Conservation (phyloP, 2,113 vertebrate species). For the Genyomyrus donnyi region DNA sequence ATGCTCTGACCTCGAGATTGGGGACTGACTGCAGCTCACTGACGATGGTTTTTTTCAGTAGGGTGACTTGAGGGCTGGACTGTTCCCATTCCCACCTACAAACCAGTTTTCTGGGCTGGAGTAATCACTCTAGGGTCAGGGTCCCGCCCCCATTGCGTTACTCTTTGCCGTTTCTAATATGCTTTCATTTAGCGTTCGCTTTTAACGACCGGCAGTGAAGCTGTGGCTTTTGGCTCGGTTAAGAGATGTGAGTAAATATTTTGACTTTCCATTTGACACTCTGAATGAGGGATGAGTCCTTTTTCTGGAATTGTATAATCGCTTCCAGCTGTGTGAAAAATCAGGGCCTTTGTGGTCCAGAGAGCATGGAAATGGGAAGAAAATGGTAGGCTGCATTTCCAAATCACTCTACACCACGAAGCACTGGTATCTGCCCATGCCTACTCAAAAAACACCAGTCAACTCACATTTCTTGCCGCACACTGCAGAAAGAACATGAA, state of each 20-base stretch:
- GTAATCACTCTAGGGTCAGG: not conserved
- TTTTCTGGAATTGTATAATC: conserved; percentile 74
- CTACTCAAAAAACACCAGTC: not conserved
- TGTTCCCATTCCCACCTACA: not conserved
- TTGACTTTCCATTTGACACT: not conserved
- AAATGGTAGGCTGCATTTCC: not conserved
- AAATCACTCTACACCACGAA: not conserved
- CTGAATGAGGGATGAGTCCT: conserved; percentile 64
- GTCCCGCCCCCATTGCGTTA: not conserved
- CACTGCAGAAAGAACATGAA: not conserved
- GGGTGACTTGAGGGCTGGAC: not conserved
- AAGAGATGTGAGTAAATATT: conserved; percentile 3
- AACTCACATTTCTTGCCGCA: not conserved
- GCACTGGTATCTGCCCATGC: not conserved
- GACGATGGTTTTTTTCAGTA: not conserved
- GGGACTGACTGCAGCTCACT: not conserved
- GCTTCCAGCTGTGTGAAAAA: conserved; percentile 78
- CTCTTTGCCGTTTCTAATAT: not conserved
- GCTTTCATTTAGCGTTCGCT: not conserved
- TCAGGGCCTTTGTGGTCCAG: conserved; percentile 66
- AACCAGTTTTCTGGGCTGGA: not conserved
- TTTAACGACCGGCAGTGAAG: not conserved
- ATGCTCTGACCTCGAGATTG: not conserved
- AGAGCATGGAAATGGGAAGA: conserved; percentile 28
- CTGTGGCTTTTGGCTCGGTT: not conserved